Base-by-base conservation (phyloP, 2,797 vertebrate species). In the Spizella passerina region DNA sequence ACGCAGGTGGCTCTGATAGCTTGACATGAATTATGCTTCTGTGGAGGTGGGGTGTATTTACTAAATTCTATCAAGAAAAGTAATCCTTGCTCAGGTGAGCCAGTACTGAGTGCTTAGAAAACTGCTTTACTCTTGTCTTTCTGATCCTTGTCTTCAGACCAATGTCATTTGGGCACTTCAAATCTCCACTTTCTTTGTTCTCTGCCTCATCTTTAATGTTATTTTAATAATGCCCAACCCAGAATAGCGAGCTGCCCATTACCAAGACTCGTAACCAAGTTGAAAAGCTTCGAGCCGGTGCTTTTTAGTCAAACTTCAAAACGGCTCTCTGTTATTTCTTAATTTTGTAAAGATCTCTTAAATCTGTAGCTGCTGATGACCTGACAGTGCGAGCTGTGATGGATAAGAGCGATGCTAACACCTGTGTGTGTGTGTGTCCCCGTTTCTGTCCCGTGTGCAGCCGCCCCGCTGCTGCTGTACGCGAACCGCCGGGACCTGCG, bases 401-500 rank as follows among this genome's bases (percentile, higher is more conserved):
- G 50, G 14, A 2, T 19, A 1, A 1, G 15, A 52, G 34, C 15
- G 59, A 20, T 14, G 16, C 27, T 96, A 93, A 96, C 27, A 1
- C 20, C 1, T 17, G 47, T 27, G 9, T 87, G 20, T 53, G 47
- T 92, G 30, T 94, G 23, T 87, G n/a, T 22, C 34, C 6, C 68
- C 14, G 2, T 65, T 34, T 93, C 18, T 91, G 60, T 72, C 64
- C 43, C 5, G 4, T 29, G 12, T 39, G 5, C 96, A 99, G 99
- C 98, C 38, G 98, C 98, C 89, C 99, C 99, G 10, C 98, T 99
- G 97, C 97, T 99, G 95, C 98, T 99, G 78, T 99, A 99, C 10
- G 99, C 99, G 3, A 99, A 99, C 98, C 98, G 99, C 10, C 98
- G 99, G 78, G 99, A 99, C 52, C 98, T 99, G 56, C 98, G 99